Conservation (phyloP, 64 coral and sea anemone genomes). For the Pocillopora damicornis region DNA sequence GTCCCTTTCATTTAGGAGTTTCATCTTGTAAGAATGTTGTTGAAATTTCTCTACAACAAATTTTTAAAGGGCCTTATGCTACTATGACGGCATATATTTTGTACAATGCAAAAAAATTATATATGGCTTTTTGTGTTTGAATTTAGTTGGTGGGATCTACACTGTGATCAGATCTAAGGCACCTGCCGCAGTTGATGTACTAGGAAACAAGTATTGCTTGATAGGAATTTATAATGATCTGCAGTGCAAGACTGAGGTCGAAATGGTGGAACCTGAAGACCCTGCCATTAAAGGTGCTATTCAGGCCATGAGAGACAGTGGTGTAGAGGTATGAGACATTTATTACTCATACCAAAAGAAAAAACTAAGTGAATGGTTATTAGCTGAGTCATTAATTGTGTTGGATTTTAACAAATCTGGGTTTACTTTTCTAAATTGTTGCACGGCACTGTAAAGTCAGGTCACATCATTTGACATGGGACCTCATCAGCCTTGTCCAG, state of each 20-base stretch:
- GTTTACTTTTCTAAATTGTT: no score
- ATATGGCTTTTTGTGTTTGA: neutral
- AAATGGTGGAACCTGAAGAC: slow-evolving; percentile 83
- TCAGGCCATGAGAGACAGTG: slow-evolving; percentile 56
- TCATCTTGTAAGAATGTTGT: no score
- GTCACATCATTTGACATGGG: no score
- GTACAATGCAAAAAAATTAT: no score
- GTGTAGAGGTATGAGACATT: slow-evolving; percentile 61
- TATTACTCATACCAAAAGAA: neutral
- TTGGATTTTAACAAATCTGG: neutral
- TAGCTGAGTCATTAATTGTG: neutral
- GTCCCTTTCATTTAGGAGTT: no score
- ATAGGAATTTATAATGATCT: slow-evolving; percentile 94
- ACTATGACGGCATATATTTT: no score
- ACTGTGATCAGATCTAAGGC: slow-evolving; percentile 96
- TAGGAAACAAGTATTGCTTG: slow-evolving; percentile 83
- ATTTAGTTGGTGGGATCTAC: slow-evolving; percentile 94
- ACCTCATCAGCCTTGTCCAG: no score
- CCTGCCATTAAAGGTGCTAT: slow-evolving; percentile 65
- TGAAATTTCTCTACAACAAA: no score
- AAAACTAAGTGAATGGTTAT: neutral
- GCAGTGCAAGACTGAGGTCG: slow-evolving; percentile 82
- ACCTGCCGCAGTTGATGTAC: slow-evolving; percentile 64
- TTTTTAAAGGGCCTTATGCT: no score
- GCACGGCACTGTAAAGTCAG: no score